Conservation (phyloP, 2,113 vertebrate genomes). For the Anguilla japonica region DNA sequence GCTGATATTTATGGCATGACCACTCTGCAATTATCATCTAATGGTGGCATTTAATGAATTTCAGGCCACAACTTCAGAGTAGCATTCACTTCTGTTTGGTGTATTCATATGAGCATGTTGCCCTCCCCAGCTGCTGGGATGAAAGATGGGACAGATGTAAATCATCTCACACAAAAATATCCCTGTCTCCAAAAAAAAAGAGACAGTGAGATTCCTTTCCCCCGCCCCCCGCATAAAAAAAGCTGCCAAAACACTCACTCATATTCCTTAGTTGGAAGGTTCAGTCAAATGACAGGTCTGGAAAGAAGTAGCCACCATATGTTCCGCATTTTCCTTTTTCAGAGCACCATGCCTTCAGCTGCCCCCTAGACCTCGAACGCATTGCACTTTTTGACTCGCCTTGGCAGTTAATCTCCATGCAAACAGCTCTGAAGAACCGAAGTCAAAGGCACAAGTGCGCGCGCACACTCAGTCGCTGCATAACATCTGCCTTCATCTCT, state of each 20-base stretch:
- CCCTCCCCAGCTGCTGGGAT: neutral
- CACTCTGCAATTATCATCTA: no score
- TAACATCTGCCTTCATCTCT: neutral
- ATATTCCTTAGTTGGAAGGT: neutral
- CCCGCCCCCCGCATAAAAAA: neutral
- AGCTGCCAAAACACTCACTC: neutral
- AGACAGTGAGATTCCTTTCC: neutral
- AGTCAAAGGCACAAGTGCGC: neutral
- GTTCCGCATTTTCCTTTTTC: neutral
- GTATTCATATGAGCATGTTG: neutral
- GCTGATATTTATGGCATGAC: no score
- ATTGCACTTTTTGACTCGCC: neutral
- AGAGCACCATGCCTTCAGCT: neutral
- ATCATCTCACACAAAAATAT: neutral
- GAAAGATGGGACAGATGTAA: neutral
- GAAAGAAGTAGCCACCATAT: neutral
- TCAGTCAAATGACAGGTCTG: conserved; percentile 3
- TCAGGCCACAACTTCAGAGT: neutral
- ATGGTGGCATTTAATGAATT: neutral
- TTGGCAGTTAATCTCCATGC: neutral
- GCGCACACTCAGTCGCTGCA: neutral
- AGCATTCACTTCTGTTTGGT: neutral
- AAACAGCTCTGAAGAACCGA: neutral
- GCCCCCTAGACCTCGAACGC: neutral
- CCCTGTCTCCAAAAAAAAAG: neutral